Evolutionary conservation across 2,113 vertebrate genomes (phyloP), one percentile per base, ranked within the genome.

Genomic region (Plectropomus leopardus): DNA sequence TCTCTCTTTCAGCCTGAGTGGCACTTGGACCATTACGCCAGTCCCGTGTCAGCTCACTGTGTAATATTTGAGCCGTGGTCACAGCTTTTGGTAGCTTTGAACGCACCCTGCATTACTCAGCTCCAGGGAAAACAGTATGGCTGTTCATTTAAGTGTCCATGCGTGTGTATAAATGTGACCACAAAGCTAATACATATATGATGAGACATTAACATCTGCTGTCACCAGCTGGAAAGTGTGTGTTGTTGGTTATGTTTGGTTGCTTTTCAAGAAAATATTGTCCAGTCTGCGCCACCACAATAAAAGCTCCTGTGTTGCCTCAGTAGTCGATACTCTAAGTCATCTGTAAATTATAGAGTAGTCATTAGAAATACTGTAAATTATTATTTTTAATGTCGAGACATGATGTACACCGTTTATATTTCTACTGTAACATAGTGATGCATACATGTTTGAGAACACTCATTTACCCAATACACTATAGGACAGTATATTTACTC

Each of bases 311-410:
- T 78, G 5, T 88, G 77, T 85, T 72, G 74, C 76, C 57, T 53
- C 69, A 48, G 24, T 51, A 64, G 58, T 53, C 13, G 82, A 78
- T 80, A 66, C 60, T 69, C 15, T 66, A 61, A 91, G 82, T 87
- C 75, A 81, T 86, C 55, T 84, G 78, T 69, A 64, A 69, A 72
- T 67, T 23, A 74, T 9, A 80, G 14, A 32, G 5, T 40, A 30
- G 14, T 21, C 54, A 66, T 47, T 69, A 45, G 16, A 28, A 34
- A 61, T 7, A 40, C 7, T 42, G 85, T 88, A 86, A 92, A 88
- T 86, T 15, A 76, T 82, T 85, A 66, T 42, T 84, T 78, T 82
- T 71, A 88, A 74, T 72, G 78, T 76, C 19, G 15, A 80, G 63
- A 76, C 76, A 23, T 70, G 58, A 70, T 19, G 28, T 16, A 32